A percentile compares a stretch with the other conserved stretches of the same genome.
Evolutionary conservation across 2,797 vertebrate genomes (phyloP).

Genomic region (Eremophila alpestris): DNA sequence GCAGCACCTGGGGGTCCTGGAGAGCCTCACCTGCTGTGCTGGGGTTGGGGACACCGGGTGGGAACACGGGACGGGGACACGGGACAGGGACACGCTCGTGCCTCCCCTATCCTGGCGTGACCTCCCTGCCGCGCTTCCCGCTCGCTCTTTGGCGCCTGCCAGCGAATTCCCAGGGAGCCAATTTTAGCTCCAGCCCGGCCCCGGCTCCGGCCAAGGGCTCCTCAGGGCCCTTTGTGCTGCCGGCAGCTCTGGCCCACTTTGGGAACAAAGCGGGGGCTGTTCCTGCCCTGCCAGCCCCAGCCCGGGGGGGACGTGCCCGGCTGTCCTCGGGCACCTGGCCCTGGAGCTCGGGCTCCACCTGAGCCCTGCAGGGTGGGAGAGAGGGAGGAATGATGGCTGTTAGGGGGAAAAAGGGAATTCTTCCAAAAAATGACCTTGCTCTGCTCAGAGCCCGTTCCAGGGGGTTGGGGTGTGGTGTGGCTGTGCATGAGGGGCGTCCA

Average conservation of each 20-base stretch:
- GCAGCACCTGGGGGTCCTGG: rapidly evolving
- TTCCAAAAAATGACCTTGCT: neutral
- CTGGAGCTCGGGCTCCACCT: neutral
- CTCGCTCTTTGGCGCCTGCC: neutral
- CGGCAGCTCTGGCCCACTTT: conserved; percentile 29
- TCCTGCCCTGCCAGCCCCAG: neutral
- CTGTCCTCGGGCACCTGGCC: neutral
- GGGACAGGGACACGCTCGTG: neutral
- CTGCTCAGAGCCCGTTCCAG: rapidly evolving
- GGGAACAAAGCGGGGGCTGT: conserved; percentile 17
- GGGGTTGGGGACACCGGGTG: rapidly evolving
- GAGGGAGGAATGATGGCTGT: rapidly evolving
- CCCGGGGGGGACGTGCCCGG: rapidly evolving
- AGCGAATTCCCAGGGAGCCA: conserved; percentile 64
- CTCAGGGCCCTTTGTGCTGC: conserved; percentile 23
- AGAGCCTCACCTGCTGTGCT: neutral
- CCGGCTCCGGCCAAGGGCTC: conserved; percentile 11
- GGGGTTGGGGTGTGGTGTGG: neutral
- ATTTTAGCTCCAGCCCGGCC: conserved; percentile 63
- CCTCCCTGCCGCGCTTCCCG: neutral
- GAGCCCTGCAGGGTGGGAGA: neutral
- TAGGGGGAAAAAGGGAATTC: rapidly evolving
- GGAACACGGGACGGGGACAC: rapidly evolving
- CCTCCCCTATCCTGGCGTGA: neutral
- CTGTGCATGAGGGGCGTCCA: neutral